Evolutionary conservation across 1,140 invertebrate genomes (phyloP).

Genomic region (Batillaria attramentaria): DNA sequence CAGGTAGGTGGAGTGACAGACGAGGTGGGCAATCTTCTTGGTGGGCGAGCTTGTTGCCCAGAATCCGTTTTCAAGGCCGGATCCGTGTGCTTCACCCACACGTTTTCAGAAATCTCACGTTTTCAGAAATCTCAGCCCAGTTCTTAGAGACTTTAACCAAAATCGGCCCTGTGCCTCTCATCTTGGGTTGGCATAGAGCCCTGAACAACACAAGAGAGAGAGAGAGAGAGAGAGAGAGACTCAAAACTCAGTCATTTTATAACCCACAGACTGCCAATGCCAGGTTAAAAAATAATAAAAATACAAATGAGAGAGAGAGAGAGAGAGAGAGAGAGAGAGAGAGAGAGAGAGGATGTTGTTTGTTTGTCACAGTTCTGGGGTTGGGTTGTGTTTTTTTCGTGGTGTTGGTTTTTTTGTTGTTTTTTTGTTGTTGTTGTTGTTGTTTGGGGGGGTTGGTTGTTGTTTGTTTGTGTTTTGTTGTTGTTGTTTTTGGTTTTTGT

Average conservation of each 20-base stretch:
- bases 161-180: too few species aligned
- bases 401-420: not conserved
- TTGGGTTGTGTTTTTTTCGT: not conserved
- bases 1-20: too few species aligned
- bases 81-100: too few species aligned
- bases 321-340: constrained; percentile 2
- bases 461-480: not conserved
- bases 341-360: not conserved
- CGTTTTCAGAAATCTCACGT: too few species aligned
- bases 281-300: not conserved
- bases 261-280: not conserved
- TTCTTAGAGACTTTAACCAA: too few species aligned
- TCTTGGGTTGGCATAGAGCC: too few species aligned
- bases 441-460: not conserved
- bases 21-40: too few species aligned
- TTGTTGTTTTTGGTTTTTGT: not conserved
- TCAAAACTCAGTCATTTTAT: not conserved
- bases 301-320: not conserved
- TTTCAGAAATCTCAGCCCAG: too few species aligned
- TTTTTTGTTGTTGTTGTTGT: not conserved
- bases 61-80: too few species aligned
- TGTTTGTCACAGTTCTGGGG: not conserved
- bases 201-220: too few species aligned
- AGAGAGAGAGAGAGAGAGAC: constrained; percentile 12
- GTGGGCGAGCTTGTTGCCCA: too few species aligned